Base-by-base conservation (phyloP, 2,888 invertebrate species). In the Erebia aethiops region DNA sequence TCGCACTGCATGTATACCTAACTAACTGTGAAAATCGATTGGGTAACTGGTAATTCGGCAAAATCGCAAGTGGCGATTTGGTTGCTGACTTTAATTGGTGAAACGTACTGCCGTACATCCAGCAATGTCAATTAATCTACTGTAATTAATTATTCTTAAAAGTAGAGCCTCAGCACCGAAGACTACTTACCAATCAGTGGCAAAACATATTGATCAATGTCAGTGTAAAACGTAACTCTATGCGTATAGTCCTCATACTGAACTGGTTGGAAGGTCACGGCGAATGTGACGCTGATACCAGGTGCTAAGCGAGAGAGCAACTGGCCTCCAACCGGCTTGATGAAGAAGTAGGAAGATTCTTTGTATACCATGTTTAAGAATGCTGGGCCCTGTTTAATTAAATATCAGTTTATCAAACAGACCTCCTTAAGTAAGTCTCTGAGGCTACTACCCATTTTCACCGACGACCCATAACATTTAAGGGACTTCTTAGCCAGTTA, bases 271-370 rank as follows among this genome's bases (percentile, higher is more conserved):
- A 97, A 97, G 61, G 94, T 94, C 8, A 97, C 84, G 9, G 91
- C 91, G 77, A 96, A 95, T 2, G 92, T 87, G 51, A 95, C 92
- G 21, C 95, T 93, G 77, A 97, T 95, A 57, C 97, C 97, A 16
- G 97, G 96, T 7, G 96, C 96, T 26, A 97, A 84, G 80, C 96
- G 95, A 0, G 89, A 91, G 52, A 91, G 82, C 26, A 92, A 84
- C 65, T 91, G 84, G 11, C 84, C 86, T 41, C 85, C 84, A 63
- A 89, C 87, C 10, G 90, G 86, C 78, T 93, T 90, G 58, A 95
- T 81, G 62, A 82, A 86, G 78, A 95, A 95, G 77, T 87, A 91
- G 1, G 94, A 91, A 21, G 94, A 91, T 69, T 92, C 87, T 76
- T 94, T 92, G 76, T 81, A 92, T 4, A 84, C 81, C 82, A 94